These are phyloP conservation scores for Acridotheres tristis DNA, from an alignment of 2,797 vertebrate genomes.

Conservation along the genomic window DNA sequence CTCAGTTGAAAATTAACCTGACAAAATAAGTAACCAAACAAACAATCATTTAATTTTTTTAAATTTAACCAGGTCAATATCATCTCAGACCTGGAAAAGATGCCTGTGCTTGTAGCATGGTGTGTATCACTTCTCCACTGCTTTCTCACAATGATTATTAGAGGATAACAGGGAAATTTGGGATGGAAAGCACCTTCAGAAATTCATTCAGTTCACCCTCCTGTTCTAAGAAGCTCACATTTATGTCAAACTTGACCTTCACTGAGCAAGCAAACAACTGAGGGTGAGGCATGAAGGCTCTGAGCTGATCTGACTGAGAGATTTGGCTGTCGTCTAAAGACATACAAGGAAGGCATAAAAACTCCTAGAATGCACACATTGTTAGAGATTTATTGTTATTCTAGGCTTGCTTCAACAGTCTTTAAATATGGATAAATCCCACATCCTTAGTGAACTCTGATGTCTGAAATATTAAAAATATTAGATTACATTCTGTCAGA, in stretches of 20 bases:
- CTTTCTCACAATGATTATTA: neutral
- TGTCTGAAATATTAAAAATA: neutral
- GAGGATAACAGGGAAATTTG: neutral
- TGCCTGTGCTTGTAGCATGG: neutral
- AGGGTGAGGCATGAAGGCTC: neutral
- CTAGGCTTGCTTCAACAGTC: neutral
- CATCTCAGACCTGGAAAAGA: neutral
- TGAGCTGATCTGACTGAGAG: neutral
- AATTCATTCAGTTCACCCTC: neutral
- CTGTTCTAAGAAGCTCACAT: neutral
- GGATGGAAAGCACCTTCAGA: neutral
- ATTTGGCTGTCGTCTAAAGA: neutral
- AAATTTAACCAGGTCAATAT: neutral
- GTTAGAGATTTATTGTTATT: neutral
- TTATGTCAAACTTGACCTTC: neutral
- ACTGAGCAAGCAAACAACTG: neutral
- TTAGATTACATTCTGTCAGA: neutral
- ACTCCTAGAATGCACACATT: neutral
- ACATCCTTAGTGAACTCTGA: neutral
- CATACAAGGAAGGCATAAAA: neutral
- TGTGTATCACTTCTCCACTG: neutral
- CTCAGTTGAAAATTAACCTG: neutral
- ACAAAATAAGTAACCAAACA: neutral
- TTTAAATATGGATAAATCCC: conserved; percentile 17
- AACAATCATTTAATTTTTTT: neutral